Percentiles rank a stretch among this genome's conserved stretches.
phyloP scores from a whole-genome alignment of 2,888 invertebrate genomes.

The Eristalis tenax region DNA sequence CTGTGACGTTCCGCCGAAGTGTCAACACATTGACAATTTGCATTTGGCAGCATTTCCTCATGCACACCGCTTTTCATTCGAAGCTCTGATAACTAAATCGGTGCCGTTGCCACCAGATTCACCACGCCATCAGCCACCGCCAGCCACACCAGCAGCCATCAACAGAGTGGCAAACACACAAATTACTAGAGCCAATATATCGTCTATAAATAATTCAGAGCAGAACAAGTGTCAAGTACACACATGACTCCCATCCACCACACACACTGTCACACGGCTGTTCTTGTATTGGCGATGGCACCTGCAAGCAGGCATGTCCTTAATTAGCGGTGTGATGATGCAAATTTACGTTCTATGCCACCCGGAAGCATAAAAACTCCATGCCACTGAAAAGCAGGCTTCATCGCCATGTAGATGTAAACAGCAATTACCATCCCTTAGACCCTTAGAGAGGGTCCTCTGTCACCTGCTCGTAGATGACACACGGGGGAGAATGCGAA shows the following conservation, averaged over 20 bases:
- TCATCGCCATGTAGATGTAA: slow-evolving; percentile 46
- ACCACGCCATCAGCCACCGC: background rate
- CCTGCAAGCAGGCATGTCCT: background rate
- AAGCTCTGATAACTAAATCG: background rate
- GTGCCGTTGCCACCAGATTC: background rate
- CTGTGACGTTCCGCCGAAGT: background rate
- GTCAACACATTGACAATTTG: background rate
- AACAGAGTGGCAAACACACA: background rate
- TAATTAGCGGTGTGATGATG: slow-evolving; percentile 16
- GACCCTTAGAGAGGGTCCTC: too few relatives aligned
- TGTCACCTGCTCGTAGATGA: too few relatives aligned
- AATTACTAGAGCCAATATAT: slow-evolving; percentile 10
- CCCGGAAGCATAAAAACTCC: slow-evolving; percentile 28
- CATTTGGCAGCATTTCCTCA: background rate
- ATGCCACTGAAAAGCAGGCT: background rate
- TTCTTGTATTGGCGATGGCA: background rate
- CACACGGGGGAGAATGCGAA: background rate
- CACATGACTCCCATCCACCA: background rate
- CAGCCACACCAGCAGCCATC: background rate
- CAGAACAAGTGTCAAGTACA: background rate
- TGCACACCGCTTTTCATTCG: background rate
- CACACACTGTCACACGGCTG: background rate
- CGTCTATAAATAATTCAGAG: slow-evolving; percentile 25
- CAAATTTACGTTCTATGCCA: slow-evolving; percentile 4
- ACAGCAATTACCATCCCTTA: slow-evolving; percentile 35